phyloP scores from a whole-genome alignment of 2,888 invertebrate species.

The Octodonta nipae region DNA sequence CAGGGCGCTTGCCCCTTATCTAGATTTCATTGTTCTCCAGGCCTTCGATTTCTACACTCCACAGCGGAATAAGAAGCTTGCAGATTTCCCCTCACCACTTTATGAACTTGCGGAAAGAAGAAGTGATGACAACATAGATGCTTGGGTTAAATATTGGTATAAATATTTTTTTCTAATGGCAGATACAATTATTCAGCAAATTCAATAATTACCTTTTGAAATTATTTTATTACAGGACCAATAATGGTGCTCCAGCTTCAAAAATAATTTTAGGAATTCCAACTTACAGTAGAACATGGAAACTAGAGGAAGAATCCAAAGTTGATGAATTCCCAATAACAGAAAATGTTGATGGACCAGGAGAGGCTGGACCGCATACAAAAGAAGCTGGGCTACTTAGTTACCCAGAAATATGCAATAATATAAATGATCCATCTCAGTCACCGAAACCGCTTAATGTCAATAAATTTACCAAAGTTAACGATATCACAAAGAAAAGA shows the following conservation, averaged over 20 bases:
- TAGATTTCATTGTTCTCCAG: constrained; percentile 63
- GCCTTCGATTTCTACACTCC: constrained; percentile 66
- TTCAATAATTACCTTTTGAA: no score
- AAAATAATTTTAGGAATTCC: constrained; percentile 59
- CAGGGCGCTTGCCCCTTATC: constrained; percentile 53
- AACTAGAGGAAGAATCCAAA: constrained; percentile 55
- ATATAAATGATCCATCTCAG: constrained; percentile 44
- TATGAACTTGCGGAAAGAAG: constrained; percentile 58
- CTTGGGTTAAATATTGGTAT: constrained; percentile 49
- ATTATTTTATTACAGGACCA: no score
- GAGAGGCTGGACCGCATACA: constrained; percentile 56
- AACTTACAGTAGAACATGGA: constrained; percentile 62
- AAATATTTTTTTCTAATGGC: no score
- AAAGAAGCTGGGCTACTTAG: constrained; percentile 54
- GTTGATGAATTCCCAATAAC: constrained; percentile 61
- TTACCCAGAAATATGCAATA: constrained; percentile 64
- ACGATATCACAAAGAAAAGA: no score
- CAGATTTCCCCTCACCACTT: constrained; percentile 58
- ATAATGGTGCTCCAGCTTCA: constrained; percentile 45
- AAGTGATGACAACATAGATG: constrained; percentile 50
- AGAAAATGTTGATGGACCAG: constrained; percentile 51
- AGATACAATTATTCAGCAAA: no score
- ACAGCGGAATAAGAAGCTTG: constrained; percentile 56
- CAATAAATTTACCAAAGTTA: no score
- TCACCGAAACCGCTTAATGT: no score